Conservation (phyloP, 2,113 vertebrate genomes). For the Leucoraja erinaceus region DNA sequence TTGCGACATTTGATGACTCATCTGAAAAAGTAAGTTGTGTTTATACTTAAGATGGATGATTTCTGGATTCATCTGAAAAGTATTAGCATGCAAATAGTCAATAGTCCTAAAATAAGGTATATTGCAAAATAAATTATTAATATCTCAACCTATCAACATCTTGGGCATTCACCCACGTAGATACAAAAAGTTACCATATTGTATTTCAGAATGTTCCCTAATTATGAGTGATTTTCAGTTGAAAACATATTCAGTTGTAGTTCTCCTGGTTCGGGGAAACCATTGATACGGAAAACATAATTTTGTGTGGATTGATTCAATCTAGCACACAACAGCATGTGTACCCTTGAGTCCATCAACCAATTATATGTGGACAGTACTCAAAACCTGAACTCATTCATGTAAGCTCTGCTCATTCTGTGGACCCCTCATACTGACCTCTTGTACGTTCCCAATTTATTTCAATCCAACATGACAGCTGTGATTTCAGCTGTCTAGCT, state of each 20-base stretch:
- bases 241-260: neutral
- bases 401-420: neutral
- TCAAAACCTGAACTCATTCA: neutral
- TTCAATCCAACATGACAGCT: neutral
- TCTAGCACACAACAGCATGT: neutral
- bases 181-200: neutral
- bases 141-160: neutral
- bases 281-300: neutral
- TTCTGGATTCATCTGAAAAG: neutral
- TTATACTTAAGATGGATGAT: neutral
- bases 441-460: neutral
- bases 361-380: neutral
- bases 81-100: neutral
- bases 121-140: neutral
- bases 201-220: neutral
- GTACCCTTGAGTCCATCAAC: neutral
- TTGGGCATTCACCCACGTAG: neutral
- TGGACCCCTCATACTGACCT: neutral
- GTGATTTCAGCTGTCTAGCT: no score
- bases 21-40: constrained; percentile 77
- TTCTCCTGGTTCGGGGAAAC: neutral
- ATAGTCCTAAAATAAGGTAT: neutral
- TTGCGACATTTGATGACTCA: constrained; percentile 92
- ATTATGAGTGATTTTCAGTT: neutral
- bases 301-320: neutral